phyloP scores from a whole-genome alignment of 2,113 vertebrate species.

The Mormyrus lacerda region DNA sequence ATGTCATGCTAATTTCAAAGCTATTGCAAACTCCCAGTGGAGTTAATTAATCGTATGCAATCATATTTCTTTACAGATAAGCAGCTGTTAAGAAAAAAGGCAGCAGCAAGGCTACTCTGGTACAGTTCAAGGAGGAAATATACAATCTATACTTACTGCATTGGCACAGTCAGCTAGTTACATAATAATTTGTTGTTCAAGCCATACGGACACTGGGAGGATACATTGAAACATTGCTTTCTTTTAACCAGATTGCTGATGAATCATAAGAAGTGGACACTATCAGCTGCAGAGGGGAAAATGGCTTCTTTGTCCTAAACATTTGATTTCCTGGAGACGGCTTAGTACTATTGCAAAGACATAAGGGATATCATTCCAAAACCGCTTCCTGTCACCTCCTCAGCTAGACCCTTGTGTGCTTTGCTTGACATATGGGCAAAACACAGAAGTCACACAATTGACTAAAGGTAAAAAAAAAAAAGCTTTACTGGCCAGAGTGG shows the following conservation, averaged over 20 bases:
- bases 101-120: neutral
- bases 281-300: neutral
- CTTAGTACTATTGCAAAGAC: neutral
- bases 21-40: neutral
- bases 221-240: neutral
- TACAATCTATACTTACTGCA: neutral
- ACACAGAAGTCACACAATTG: neutral
- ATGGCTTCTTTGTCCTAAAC: neutral
- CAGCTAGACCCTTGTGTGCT: neutral
- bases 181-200: neutral
- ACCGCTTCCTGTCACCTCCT: neutral
- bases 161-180: neutral
- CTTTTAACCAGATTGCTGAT: neutral
- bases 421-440: neutral
- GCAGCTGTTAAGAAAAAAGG: neutral
- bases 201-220: neutral
- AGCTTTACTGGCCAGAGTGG: neutral
- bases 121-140: neutral
- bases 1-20: neutral
- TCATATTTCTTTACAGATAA: neutral
- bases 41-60: too few species aligned
- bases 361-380: neutral
- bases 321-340: neutral
- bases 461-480: neutral
- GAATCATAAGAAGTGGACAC: neutral